These are phyloP conservation scores for Brachyptera putata DNA, from an alignment of 2,888 invertebrate genomes.

Conservation along the genomic window DNA sequence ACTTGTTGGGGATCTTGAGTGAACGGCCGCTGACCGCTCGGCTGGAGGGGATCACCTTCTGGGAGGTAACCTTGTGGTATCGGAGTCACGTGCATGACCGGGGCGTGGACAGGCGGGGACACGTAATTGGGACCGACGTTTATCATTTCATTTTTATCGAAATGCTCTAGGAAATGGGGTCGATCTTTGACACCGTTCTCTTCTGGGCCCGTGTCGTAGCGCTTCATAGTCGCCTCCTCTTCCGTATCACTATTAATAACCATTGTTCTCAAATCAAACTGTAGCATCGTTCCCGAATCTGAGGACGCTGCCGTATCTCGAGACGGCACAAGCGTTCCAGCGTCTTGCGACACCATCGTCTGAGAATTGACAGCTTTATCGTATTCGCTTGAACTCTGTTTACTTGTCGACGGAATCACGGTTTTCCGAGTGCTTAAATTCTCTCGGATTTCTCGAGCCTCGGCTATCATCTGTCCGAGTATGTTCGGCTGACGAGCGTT, in stretches of 20 bases:
- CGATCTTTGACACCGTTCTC: conserved; percentile 75
- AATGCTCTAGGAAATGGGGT: conserved; percentile 91
- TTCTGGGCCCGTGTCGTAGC: conserved; percentile 83
- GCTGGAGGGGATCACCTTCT: conserved; percentile 42
- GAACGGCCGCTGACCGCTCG: conserved; percentile 56
- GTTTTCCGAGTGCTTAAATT: conserved; percentile 63
- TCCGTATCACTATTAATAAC: conserved; percentile 88
- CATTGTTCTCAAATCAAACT: conserved; percentile 87
- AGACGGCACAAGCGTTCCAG: conserved; percentile 61
- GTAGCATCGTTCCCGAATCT: conserved; percentile 50
- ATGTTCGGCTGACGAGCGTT: conserved; percentile 84
- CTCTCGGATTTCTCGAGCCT: conserved; percentile 89
- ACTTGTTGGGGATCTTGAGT: neutral
- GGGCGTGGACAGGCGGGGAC: neutral
- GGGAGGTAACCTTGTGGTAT: neutral
- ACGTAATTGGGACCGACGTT: conserved; percentile 37
- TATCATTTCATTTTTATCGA: conserved; percentile 83
- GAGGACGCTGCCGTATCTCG: conserved; percentile 47
- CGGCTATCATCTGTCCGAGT: conserved; percentile 85
- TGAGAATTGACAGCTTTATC: conserved; percentile 60
- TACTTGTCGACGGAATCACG: conserved; percentile 42
- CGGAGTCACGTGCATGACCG: neutral
- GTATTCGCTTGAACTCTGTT: conserved; percentile 41
- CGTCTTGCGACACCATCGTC: conserved; percentile 69
- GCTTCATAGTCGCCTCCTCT: conserved; percentile 85